Percentiles rank a stretch among this genome's conserved stretches.
Evolutionary conservation across 2,797 vertebrate genomes (phyloP).

Genomic region (Halcyon chelicuti): DNA sequence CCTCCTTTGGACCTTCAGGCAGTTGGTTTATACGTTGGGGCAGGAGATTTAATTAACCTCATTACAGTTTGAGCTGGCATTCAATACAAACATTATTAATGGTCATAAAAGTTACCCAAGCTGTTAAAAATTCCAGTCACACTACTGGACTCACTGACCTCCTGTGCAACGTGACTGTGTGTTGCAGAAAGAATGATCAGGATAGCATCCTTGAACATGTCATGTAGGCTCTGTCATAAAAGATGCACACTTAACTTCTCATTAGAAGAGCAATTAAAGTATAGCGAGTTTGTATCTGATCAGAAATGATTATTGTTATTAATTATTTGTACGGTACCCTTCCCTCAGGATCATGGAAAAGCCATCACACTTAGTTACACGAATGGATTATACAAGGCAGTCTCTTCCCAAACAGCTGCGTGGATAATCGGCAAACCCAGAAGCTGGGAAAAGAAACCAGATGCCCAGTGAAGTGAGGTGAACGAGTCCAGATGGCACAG

Average conservation of each 20-base stretch:
- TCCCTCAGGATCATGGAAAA: neutral
- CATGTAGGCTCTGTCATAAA: neutral
- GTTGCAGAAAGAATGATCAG: neutral
- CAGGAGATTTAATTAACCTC: conserved; percentile 42
- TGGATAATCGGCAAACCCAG: neutral
- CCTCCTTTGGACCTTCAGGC: conserved; percentile 13
- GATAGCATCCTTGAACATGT: neutral
- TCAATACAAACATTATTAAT: conserved; percentile 56
- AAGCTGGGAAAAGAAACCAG: neutral
- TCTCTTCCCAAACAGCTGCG: neutral
- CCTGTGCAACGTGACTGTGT: neutral
- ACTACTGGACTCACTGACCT: neutral
- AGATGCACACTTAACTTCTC: neutral
- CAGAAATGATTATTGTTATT: neutral
- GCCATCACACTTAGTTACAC: fast-evolving
- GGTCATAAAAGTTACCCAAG: conserved; percentile 40
- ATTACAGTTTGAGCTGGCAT: conserved; percentile 23
- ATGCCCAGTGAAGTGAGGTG: neutral
- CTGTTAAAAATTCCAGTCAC: conserved; percentile 61
- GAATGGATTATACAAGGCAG: neutral
- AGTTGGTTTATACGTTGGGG: neutral
- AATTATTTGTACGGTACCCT: neutral
- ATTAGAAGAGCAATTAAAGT: neutral
- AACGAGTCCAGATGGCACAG: neutral
- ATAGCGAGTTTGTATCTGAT: neutral